phyloP scores from a whole-genome alignment of 2,888 invertebrate species.

The Camptogramma bilineatum region DNA sequence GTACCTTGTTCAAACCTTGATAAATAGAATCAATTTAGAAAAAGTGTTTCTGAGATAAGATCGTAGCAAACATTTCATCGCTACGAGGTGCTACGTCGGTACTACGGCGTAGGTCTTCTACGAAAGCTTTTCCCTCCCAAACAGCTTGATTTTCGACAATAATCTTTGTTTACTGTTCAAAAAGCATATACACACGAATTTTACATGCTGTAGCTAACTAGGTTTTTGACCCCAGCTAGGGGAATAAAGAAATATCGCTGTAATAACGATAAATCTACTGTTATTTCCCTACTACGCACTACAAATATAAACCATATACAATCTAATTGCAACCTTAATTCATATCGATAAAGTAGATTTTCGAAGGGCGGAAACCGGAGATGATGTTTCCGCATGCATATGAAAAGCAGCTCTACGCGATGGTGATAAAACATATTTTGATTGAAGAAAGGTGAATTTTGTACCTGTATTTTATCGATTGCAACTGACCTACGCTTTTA shows the following conservation, averaged over 20 bases:
- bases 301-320: not conserved
- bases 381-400: conserved; percentile 3
- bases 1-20: too few species aligned
- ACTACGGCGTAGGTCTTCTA: not conserved
- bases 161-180: not conserved
- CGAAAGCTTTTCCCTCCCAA: not conserved
- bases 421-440: conserved; percentile 25
- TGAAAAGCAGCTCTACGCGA: conserved; percentile 16
- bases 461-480: conserved; percentile 28
- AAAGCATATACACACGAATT: not conserved
- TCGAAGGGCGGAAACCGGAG: conserved; percentile 7
- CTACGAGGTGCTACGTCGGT: not conserved
- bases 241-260: not conserved
- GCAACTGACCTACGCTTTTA: conserved; percentile 23
- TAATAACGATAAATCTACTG: conserved; percentile 23
- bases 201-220: not conserved
- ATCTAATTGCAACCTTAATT: conserved; percentile 13
- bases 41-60: too few species aligned
- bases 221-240: not conserved
- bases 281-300: conserved; percentile 18
- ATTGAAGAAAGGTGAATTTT: conserved; percentile 12
- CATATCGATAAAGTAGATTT: conserved; percentile 8
- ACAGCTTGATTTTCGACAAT: not conserved
- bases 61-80: not conserved
- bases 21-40: too few species aligned